Conservation (phyloP, 2,888 invertebrate species). For the Agelastica alni region DNA sequence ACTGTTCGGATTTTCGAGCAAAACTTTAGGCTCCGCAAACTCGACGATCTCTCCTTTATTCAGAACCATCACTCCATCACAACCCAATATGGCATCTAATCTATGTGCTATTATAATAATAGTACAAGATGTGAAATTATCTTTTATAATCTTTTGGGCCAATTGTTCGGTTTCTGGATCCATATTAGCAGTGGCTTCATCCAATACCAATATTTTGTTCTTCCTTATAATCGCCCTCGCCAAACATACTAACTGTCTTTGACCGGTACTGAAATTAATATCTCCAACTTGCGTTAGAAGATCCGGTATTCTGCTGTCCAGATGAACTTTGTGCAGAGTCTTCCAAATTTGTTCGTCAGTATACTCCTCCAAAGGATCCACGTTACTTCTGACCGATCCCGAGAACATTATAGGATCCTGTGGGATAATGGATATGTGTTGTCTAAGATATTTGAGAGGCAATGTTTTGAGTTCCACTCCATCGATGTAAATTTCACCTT, state of each 20-base stretch:
- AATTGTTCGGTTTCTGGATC: slow-evolving; percentile 61
- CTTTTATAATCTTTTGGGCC: slow-evolving; percentile 60
- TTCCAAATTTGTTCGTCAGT: slow-evolving; percentile 46
- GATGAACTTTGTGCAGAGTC: slow-evolving; percentile 51
- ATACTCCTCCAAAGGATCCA: slow-evolving; percentile 44
- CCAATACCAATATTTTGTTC: slow-evolving; percentile 60
- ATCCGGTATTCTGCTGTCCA: slow-evolving; percentile 48
- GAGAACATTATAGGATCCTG: slow-evolving; percentile 61
- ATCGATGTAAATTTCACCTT: slow-evolving; percentile 69
- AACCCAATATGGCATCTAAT: slow-evolving; percentile 62
- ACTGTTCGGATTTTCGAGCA: slow-evolving; percentile 64
- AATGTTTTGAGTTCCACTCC: slow-evolving; percentile 50
- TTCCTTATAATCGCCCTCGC: slow-evolving; percentile 61
- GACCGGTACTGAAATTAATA: slow-evolving; percentile 50
- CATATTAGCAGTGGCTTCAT: slow-evolving; percentile 64
- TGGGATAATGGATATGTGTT: slow-evolving; percentile 59
- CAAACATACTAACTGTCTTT: slow-evolving; percentile 63
- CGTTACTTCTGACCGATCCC: slow-evolving; percentile 59
- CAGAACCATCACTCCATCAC: slow-evolving; percentile 55
- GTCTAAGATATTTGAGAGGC: slow-evolving; percentile 57
- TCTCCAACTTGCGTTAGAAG: slow-evolving; percentile 40
- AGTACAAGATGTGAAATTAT: slow-evolving; percentile 60
- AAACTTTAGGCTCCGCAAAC: slow-evolving; percentile 42
- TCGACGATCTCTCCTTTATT: slow-evolving; percentile 57
- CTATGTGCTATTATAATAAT: slow-evolving; percentile 59